phyloP scores from a whole-genome alignment of 2,113 vertebrate species.

The Neofelis nebulosa region DNA sequence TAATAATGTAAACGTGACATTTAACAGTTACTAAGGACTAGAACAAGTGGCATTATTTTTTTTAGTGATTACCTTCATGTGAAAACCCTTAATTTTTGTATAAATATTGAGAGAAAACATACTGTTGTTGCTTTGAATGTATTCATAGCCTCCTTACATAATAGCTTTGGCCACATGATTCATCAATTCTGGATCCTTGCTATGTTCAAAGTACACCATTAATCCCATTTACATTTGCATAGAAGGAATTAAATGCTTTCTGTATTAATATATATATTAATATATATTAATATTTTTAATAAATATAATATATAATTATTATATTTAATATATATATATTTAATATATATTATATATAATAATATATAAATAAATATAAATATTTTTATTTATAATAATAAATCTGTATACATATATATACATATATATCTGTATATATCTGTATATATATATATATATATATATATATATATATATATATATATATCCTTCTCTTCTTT shows the following conservation, averaged over 20 bases:
- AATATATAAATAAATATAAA: too few relatives aligned
- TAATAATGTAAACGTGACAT: background rate
- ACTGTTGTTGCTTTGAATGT: constrained; percentile 17
- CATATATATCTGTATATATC: background rate
- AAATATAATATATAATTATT: too few relatives aligned
- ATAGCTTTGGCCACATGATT: background rate
- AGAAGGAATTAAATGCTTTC: background rate
- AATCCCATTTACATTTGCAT: background rate
- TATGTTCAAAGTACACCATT: background rate
- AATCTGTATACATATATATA: too few relatives aligned
- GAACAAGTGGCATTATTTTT: background rate
- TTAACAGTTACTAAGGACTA: background rate
- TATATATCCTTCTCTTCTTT: background rate
- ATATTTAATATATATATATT: too few relatives aligned
- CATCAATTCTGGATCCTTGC: background rate
- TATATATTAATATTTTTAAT: too few relatives aligned
- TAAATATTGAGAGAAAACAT: background rate
- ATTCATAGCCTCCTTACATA: background rate
- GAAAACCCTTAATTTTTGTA: background rate
- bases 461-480: background rate
- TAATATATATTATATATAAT: too few relatives aligned
- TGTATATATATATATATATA: too few relatives aligned
- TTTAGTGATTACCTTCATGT: background rate
- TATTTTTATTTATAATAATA: too few relatives aligned
- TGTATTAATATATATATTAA: background rate